Percentiles rank a stretch among this genome's conserved stretches.
These are phyloP conservation scores for Chaetophractus vellerosus DNA, from an alignment of 2,797 vertebrate genomes.

Conservation along the genomic window DNA sequence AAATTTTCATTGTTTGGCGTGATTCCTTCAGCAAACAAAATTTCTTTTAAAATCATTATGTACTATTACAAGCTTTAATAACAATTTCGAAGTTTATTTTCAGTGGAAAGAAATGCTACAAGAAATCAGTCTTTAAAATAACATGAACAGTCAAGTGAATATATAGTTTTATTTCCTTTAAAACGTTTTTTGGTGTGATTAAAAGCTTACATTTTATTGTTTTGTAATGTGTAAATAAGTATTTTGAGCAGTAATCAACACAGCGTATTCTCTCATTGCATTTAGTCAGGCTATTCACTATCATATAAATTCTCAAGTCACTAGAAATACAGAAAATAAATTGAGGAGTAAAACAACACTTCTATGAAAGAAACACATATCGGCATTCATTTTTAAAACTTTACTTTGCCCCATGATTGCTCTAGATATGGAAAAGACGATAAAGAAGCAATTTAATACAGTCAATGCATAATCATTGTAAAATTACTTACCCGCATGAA, in stretches of 20 bases:
- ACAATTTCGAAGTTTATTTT: constrained; percentile 55
- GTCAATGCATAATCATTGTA: constrained; percentile 84
- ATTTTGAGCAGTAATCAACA: constrained; percentile 68
- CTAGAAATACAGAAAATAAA: constrained; percentile 72
- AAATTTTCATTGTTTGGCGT: not conserved
- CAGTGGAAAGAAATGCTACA: constrained; percentile 20
- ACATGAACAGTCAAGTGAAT: constrained; percentile 24
- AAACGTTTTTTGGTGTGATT: constrained; percentile 53
- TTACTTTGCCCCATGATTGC: constrained; percentile 77
- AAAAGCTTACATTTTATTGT: constrained; percentile 62
- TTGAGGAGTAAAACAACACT: constrained; percentile 61
- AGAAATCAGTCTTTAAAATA: constrained; percentile 51
- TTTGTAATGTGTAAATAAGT: constrained; percentile 69
- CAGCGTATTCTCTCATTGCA: constrained; percentile 69
- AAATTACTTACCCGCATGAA: constrained; percentile 79
- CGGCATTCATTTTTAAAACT: constrained; percentile 74
- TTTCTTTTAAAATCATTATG: constrained; percentile 13
- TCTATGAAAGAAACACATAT: constrained; percentile 64
- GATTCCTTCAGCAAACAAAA: constrained; percentile 42
- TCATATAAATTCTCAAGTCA: constrained; percentile 62
- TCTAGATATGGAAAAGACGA: constrained; percentile 80
- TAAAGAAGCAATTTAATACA: constrained; percentile 84
- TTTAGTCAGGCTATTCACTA: constrained; percentile 68
- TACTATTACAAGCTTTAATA: constrained; percentile 33
- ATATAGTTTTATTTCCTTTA: constrained; percentile 30